phyloP scores from a whole-genome alignment of 1,140 invertebrate species.

The Drosophila repletoides region DNA sequence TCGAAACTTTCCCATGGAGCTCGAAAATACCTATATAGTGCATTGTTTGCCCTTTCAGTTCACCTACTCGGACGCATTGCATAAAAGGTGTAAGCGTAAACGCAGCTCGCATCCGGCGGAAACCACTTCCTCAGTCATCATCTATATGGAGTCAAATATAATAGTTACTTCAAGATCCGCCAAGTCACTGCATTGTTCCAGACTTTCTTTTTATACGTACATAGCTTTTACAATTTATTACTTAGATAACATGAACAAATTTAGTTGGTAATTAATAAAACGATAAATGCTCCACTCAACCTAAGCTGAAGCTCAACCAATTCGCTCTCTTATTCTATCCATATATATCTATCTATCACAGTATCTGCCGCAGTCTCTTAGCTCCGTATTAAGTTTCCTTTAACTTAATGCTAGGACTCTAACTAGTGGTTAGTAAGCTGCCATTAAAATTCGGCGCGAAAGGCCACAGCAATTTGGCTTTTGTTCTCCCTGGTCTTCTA shows the following conservation, averaged over 20 bases:
- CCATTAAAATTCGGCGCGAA: too few relatives aligned
- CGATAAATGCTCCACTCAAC: too few relatives aligned
- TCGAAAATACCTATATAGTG: not conserved
- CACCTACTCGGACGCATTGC: constrained; percentile 41
- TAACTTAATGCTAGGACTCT: too few relatives aligned
- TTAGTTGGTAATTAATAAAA: constrained; percentile 15
- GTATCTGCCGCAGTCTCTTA: too few relatives aligned
- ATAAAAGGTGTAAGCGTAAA: constrained; percentile 21
- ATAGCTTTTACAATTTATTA: constrained; percentile 26
- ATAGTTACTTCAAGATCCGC: not conserved
- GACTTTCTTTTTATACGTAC: constrained; percentile 8
- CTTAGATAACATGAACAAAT: constrained; percentile 15
- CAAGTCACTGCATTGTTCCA: not conserved
- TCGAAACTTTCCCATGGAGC: constrained; percentile 25
- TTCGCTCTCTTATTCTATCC: too few relatives aligned
- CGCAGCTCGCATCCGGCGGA: not conserved
- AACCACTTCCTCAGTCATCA: constrained; percentile 25
- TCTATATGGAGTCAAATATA: constrained; percentile 43
- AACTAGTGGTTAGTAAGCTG: too few relatives aligned
- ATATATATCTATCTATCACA: too few relatives aligned
- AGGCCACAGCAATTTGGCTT: too few relatives aligned
- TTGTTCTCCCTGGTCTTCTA: too few relatives aligned
- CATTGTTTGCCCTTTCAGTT: constrained; percentile 58
- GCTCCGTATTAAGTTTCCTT: too few relatives aligned
- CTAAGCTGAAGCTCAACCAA: too few relatives aligned